A percentile compares a stretch with the other conserved stretches of the same genome.
phyloP scores from a whole-genome alignment of 2,888 invertebrate species.

The Galerucella pusilla region DNA sequence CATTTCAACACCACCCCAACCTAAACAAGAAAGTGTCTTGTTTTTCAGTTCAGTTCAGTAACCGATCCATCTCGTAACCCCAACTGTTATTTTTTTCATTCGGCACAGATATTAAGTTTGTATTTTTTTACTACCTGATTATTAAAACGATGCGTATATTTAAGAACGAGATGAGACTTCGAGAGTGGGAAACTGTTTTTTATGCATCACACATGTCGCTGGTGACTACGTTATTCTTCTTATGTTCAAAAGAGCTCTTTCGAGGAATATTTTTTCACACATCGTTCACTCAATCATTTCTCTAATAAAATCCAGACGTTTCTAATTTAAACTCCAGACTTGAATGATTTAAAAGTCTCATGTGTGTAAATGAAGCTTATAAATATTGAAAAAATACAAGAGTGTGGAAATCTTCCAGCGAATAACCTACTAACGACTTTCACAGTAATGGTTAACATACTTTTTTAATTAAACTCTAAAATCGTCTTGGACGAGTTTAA shows the following conservation, averaged over 20 bases:
- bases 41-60: not conserved
- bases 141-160: conserved; percentile 2
- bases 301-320: conserved; percentile 35
- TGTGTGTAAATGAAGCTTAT: conserved; percentile 21
- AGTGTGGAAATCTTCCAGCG: not conserved
- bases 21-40: not conserved
- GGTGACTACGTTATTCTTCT: conserved; percentile 23
- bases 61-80: not conserved
- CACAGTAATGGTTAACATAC: not conserved
- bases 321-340: conserved; percentile 30
- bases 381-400: conserved; percentile 14
- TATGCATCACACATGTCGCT: conserved; percentile 24
- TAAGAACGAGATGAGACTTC: not conserved
- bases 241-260: conserved; percentile 26
- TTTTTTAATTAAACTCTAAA: not conserved
- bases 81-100: not conserved
- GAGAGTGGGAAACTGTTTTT: conserved; percentile 18
- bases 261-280: conserved; percentile 31
- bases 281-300: conserved; percentile 30
- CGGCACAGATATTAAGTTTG: not conserved
- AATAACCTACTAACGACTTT: not conserved
- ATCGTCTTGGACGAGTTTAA: not conserved
- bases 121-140: conserved; percentile 6
- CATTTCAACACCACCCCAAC: not conserved
- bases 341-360: conserved; percentile 33